Evolutionary conservation across 2,113 vertebrate species (phyloP).

Genomic region (Mellivora capensis): DNA sequence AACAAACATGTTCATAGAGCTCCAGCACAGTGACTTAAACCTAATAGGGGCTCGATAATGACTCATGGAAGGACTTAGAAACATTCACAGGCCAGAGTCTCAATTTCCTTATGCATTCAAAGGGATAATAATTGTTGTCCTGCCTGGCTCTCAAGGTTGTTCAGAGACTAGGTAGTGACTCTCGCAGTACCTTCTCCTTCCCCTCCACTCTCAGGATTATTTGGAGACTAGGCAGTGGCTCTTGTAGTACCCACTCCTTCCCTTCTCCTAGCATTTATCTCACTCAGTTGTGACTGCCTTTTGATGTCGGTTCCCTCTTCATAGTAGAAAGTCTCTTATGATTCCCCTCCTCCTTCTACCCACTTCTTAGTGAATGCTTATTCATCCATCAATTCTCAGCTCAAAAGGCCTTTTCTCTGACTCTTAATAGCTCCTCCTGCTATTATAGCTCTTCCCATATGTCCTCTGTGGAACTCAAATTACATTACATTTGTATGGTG

Average conservation of each 20-base stretch:
- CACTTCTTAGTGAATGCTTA: not conserved
- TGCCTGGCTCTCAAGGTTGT: not conserved
- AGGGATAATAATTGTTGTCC: not conserved
- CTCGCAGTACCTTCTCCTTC: not conserved
- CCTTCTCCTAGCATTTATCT: not conserved
- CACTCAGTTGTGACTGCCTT: not conserved
- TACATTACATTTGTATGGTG: not conserved
- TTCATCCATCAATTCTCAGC: constrained; percentile 2
- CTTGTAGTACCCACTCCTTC: not conserved
- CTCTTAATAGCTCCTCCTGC: not conserved
- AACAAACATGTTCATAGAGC: not conserved
- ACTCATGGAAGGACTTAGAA: not conserved
- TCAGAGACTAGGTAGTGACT: not conserved
- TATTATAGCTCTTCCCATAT: not conserved
- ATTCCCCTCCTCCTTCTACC: not conserved
- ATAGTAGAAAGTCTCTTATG: not conserved
- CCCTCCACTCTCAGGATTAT: not conserved
- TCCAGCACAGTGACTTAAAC: not conserved
- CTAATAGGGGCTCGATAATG: not conserved
- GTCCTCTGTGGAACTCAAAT: not conserved
- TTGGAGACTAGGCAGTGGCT: not conserved
- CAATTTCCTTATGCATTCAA: not conserved
- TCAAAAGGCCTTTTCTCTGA: not conserved
- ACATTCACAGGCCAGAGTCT: not conserved
- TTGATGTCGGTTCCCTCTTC: not conserved